Base-by-base conservation (phyloP, 2,797 vertebrate genomes). In the Delichon dasypus region DNA sequence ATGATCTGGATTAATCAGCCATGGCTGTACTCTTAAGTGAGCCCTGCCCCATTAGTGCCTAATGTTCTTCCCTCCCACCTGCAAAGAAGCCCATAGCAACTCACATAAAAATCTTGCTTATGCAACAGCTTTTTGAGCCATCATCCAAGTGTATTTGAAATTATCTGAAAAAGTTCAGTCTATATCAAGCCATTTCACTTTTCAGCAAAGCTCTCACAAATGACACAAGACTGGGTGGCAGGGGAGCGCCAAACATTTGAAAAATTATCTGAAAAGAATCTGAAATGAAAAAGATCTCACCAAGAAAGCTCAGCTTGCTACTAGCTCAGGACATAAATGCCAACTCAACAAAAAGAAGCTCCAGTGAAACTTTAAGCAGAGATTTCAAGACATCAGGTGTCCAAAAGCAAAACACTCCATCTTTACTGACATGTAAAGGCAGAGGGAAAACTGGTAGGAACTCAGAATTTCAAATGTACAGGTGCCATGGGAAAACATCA, bases 1-100 rank as follows among this genome's bases (percentile, higher is more conserved):
- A 88, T 73, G 36, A 86, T 83, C 23, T 84, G 42, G 60, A 67
- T 91, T 93, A 90, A 85, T 73, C 67, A 82, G 1, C 80, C 17
- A 6, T 27, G 48, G 53, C n/a, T 88, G 15, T 44, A 34, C 14
- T 48, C 42, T 76, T 62, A 76, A 86, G 19, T 51, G 34, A 50
- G n/a, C 45, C 45, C 68, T 87, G 60, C 29, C 48, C 60, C 38
- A 48, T 62, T 89, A 71, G 26, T 34, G 40, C 48, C 20, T 50
- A 48, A 40, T 4, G 1, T 77, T 86, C 36, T 84, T 80, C 78
- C 68, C 42, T 78, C 64, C 48, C 40, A 55, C 21, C 16, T 57
- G 68, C 65, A 74, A 76, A 53, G 61, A 83, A 82, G 70, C 21
- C 16, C 36, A 25, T 0, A 55, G 57, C n/a, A 67, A 57, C 12